Base-by-base conservation (phyloP, 2,888 invertebrate species). In the Chirona hameri region DNA sequence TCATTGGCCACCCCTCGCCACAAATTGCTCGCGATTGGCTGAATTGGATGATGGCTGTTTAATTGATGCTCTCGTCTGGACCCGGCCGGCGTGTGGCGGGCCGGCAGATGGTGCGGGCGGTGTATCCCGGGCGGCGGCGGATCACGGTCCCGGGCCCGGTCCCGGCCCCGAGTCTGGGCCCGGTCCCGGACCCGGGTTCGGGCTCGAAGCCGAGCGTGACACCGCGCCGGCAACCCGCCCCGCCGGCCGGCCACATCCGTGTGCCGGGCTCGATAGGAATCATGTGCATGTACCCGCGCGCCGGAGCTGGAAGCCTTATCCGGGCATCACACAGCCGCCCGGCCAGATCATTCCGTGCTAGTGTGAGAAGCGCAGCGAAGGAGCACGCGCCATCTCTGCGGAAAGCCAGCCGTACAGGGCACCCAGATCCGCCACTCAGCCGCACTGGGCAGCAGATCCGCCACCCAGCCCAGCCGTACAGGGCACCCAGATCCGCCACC, bases 21-120 rank as follows among this genome's bases (percentile, higher is more conserved):
- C 76, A 46, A 46, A 76, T 76, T 39, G 46, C 3, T 21, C 21
- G 39, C 76, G 39, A 76, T 76, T 76, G 76, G 39, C 76, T 76
- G 10, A 76, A 76, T 76, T 76, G 76, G 76, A 76, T 76, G 76
- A 76, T 76, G 76, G 46, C 76, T 46, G 76, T 76, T 76, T 76
- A 76, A 76, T 76, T 76, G 76, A 76, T 76, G 76, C 76, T 39
- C 76, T 76, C 76, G 76, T 76, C 76, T 76, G 76, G 76, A 9
- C 18, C 18, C 31, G 72, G 27, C 29, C 31, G 72, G 72, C 27
- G 72, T 31, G 72, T 12, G 12, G 52, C 52, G 7, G 72, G 72
- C 72, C 31, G 72, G 72, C 72, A 12, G 65, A 10, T 27, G 65
- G 27, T 27, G 60, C 24, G 27, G 0, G 65, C 5, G 65, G 10